Evolutionary conservation across 1,140 invertebrate genomes (phyloP), one percentile per base, ranked within the genome.

Genomic region (Bombus superbus): DNA sequence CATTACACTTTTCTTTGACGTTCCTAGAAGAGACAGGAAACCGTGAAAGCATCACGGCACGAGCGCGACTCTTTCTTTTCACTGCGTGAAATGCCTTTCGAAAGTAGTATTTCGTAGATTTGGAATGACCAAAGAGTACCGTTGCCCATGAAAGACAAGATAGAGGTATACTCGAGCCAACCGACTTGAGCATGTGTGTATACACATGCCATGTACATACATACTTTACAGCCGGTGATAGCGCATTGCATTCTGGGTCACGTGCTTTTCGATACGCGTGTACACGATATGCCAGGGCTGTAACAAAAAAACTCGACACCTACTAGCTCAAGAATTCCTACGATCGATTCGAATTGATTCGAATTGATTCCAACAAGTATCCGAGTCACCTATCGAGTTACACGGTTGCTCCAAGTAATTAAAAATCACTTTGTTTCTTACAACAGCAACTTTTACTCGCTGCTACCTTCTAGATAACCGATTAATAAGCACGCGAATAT

Each of bases 191-290:
- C 35, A 62, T 75, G 32, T 38, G 53, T 80, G 81, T 77, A 76
- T 75, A 74, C 73, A 18, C 77, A 66, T 64, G 28, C 69, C 81
- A 25, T 77, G 42, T 74, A 28, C 18, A 32, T 59, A 64, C 18
- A 42, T 47, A 68, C 78, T 78, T 66, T 68, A 77, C 81, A 72
- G 57, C 77, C 83, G 80, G 85, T 83, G 89, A 91, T 91, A 90
- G 86, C 85, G 79, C 64, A 64, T 75, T 90, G 82, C 90, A 92
- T 92, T 92, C 90, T 92, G 91, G 91, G 91, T 92, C 91, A 89
- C 90, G 81, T 87, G 87, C 86, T 90, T 92, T 83, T 89, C 89
- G 84, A 89, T 91, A 82, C 82, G 59, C 79, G 59, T 84, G 71
- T 75, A 77, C 64, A 73, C 66, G 75, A 78, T 79, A 79, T 15